A percentile compares a stretch with the other conserved stretches of the same genome.
phyloP scores from a whole-genome alignment of 2,888 invertebrate genomes.

The Drosophila falleni region DNA sequence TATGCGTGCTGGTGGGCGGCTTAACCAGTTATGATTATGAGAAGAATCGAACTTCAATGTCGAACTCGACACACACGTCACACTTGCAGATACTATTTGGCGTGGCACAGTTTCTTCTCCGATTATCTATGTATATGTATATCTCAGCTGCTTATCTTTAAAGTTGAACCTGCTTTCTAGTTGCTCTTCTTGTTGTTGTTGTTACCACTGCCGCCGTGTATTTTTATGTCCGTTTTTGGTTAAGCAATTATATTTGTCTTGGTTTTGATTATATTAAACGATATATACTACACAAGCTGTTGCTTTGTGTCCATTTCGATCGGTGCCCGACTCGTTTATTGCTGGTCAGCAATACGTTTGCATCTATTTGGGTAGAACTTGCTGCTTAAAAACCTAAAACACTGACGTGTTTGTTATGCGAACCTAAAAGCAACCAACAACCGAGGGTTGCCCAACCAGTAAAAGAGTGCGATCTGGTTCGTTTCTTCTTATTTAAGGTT shows the following conservation, averaged over 20 bases:
- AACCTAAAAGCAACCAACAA: conserved; percentile 6
- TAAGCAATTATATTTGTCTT: background rate
- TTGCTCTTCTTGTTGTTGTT: conserved; percentile 17
- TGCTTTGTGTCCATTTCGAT: conserved; percentile 42
- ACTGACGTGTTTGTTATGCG: conserved; percentile 73
- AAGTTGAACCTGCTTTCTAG: conserved; percentile 42
- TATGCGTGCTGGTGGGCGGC: conserved; percentile 39
- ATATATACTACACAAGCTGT: conserved; percentile 13
- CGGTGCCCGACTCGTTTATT: conserved; percentile 49
- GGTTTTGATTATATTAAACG: background rate
- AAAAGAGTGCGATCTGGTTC: no score
- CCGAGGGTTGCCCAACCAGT: no score
- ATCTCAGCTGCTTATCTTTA: conserved; percentile 54
- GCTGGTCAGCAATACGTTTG: conserved; percentile 26
- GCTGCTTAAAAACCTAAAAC: conserved; percentile 69
- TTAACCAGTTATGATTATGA: conserved; percentile 31
- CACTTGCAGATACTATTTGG: conserved; percentile 24
- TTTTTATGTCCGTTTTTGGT: conserved; percentile 53
- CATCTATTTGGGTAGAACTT: conserved; percentile 42
- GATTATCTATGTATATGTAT: conserved; percentile 11
- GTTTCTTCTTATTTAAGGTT: no score
- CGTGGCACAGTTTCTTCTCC: conserved; percentile 37
- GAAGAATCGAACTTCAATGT: conserved; percentile 8
- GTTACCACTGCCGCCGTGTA: conserved; percentile 15
- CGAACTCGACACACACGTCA: conserved; percentile 58